These are phyloP conservation scores for Acanthacorydalis orientalis DNA, from an alignment of 2,888 invertebrate species.

Conservation along the genomic window DNA sequence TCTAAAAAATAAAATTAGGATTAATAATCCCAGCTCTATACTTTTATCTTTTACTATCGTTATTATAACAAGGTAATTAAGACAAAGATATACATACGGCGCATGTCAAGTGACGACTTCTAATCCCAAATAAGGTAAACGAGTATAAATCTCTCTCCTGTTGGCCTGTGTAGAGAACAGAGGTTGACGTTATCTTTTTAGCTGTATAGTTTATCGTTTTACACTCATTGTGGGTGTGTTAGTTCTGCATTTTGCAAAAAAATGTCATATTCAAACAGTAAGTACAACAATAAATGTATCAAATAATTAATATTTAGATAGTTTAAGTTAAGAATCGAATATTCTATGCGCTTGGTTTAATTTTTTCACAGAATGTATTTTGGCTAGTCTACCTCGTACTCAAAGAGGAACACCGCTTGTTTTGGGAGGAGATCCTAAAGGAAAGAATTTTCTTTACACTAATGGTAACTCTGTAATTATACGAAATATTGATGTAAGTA, in stretches of 20 bases:
- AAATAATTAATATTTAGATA: neutral
- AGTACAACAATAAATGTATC: constrained; percentile 10
- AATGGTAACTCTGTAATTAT: constrained; percentile 98
- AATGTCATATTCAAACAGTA: constrained; percentile 22
- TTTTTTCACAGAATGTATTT: constrained; percentile 58
- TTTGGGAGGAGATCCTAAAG: constrained; percentile 89
- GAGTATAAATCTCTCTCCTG: constrained; percentile 5
- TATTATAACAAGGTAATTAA: too few relatives aligned
- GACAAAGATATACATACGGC: neutral
- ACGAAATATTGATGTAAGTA: constrained; percentile 64
- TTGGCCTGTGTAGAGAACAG: neutral
- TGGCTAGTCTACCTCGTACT: constrained; percentile 87
- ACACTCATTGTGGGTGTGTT: neutral
- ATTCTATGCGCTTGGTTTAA: neutral
- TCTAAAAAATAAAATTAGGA: too few relatives aligned
- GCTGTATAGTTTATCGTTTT: neutral
- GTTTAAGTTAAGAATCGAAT: neutral
- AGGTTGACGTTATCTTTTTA: neutral
- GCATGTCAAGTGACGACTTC: constrained; percentile 1
- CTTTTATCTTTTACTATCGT: too few relatives aligned
- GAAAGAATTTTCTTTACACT: constrained; percentile 89
- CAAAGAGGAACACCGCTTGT: constrained; percentile 89
- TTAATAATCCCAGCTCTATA: too few relatives aligned
- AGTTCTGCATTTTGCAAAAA: constrained; percentile 6
- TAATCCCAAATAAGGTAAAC: constrained; percentile 6